These are phyloP conservation scores for Lithophane socia DNA, from an alignment of 2,888 invertebrate genomes.

Conservation along the genomic window DNA sequence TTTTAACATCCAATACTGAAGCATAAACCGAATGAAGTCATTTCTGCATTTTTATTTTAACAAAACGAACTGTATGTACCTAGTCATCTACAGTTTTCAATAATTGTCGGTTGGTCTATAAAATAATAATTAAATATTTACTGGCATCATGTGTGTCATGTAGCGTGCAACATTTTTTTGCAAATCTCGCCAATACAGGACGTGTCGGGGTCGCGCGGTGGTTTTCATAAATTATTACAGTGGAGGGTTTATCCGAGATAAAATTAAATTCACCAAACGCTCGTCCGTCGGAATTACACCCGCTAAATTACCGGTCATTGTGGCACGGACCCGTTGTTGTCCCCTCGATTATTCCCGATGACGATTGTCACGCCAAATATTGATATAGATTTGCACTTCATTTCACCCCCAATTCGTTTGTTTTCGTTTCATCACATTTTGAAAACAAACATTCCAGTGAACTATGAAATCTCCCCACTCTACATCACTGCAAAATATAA, in stretches of 20 bases:
- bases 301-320: constrained; percentile 85
- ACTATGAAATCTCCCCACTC: constrained; percentile 47
- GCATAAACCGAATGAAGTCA: neutral
- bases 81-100: neutral
- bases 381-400: constrained; percentile 78
- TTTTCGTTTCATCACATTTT: constrained; percentile 59
- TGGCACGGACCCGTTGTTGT: constrained; percentile 75
- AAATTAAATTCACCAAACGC: constrained; percentile 84
- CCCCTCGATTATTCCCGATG: constrained; percentile 77
- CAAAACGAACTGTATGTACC: neutral
- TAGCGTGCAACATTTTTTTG: constrained; percentile 46
- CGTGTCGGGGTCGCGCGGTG: constrained; percentile 66
- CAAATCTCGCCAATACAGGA: constrained; percentile 55
- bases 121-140: constrained; percentile 38
- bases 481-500: constrained; percentile 48
- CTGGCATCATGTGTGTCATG: constrained; percentile 28
- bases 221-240: constrained; percentile 82
- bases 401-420: constrained; percentile 53
- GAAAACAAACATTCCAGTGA: constrained; percentile 50
- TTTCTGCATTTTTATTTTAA: neutral
- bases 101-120: constrained; percentile 2
- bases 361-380: constrained; percentile 78
- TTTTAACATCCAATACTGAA: constrained; percentile 13
- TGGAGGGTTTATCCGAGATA: constrained; percentile 79
- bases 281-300: constrained; percentile 76